Base-by-base conservation (phyloP, 2,113 vertebrate species). In the Carassius carassius region DNA sequence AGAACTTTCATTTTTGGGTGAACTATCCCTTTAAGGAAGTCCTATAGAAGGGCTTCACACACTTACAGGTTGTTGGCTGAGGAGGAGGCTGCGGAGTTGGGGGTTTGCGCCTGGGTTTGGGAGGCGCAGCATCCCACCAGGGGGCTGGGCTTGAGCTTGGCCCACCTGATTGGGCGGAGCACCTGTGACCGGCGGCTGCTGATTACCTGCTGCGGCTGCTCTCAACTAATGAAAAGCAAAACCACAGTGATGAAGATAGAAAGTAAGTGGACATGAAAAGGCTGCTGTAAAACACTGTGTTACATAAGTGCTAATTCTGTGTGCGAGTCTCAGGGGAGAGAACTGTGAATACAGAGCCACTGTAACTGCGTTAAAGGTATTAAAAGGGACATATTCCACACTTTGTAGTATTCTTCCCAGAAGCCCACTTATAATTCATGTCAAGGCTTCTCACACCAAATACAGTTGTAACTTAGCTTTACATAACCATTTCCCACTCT, bases 91-190 rank as follows among this genome's bases (percentile, higher is more conserved):
- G 84, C 97, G 96, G 0, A 98, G 95, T 86, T 98, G 97, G 1
- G 97, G 97, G 88, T 98, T 98, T 92, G 97, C 97, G 75, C 96
- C 96, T 0, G 96, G 97, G 85, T 97, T 98, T 29, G 96, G 93
- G 10, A 97, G 95, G 13, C 97, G 94, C 37, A 97, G 95, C 76
- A 97, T 95, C 4, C 94, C 86, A 58, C 95, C 96, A 88, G 96
- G 95, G 3, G 95, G 91, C 51, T 92, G 96, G 82, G 93, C 86
- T 81, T 94, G 95, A 62, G 92, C 85, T 76, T 94, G 93, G 0
- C 94, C 86, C 5, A 93, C 92, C 91, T 95, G 94, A 3, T 96
- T 96, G 73, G 96, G 94, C 0, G 96, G 95, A 2, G 95, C 95
- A 3, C 94, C 94, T 4, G 91, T 87, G 29, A 93, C 94, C 0